Percentiles rank a stretch among this genome's conserved stretches.
These are phyloP conservation scores for Poecile atricapillus DNA, from an alignment of 2,113 vertebrate genomes.

Conservation along the genomic window DNA sequence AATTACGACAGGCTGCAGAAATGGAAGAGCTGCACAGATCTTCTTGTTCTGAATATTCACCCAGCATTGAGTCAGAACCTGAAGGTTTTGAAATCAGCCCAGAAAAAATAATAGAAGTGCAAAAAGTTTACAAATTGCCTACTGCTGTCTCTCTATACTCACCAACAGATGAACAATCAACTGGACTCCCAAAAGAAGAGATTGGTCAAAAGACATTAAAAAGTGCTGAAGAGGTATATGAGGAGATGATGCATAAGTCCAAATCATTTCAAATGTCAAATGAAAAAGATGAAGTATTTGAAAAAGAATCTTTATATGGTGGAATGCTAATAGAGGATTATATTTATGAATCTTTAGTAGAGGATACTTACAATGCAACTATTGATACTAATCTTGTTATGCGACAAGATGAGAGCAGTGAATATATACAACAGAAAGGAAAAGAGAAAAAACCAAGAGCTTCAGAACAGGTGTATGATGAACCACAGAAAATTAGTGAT, in stretches of 20 bases:
- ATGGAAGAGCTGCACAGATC: slow-evolving; percentile 84
- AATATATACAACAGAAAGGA: slow-evolving; percentile 69
- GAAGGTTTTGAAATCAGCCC: slow-evolving; percentile 93
- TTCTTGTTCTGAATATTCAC: slow-evolving; percentile 89
- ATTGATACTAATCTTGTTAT: slow-evolving; percentile 63
- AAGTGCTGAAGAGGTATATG: slow-evolving; percentile 92
- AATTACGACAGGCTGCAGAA: slow-evolving; percentile 80
- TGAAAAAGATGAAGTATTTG: slow-evolving; percentile 84
- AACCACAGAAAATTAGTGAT: slow-evolving; percentile 82
- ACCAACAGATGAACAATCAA: slow-evolving; percentile 71
- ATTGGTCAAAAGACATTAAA: slow-evolving; percentile 75
- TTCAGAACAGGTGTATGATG: slow-evolving; percentile 86
- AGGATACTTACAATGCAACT: slow-evolving; percentile 79
- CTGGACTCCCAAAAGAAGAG: slow-evolving; percentile 62
- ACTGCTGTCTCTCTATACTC: slow-evolving; percentile 89
- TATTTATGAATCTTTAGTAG: slow-evolving; percentile 94
- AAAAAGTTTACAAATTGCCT: slow-evolving; percentile 87
- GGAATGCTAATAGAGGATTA: slow-evolving; percentile 98
- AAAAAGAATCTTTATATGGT: slow-evolving; percentile 93
- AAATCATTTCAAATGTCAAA: slow-evolving; percentile 78
- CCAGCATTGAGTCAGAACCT: slow-evolving; percentile 89
- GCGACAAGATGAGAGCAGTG: slow-evolving; percentile 71
- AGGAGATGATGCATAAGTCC: slow-evolving; percentile 88
- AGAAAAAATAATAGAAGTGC: slow-evolving; percentile 91
- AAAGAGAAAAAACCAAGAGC: slow-evolving; percentile 79